Evolutionary conservation across 2,888 invertebrate genomes (phyloP).

Genomic region (Nephrotoma flavescens): DNA sequence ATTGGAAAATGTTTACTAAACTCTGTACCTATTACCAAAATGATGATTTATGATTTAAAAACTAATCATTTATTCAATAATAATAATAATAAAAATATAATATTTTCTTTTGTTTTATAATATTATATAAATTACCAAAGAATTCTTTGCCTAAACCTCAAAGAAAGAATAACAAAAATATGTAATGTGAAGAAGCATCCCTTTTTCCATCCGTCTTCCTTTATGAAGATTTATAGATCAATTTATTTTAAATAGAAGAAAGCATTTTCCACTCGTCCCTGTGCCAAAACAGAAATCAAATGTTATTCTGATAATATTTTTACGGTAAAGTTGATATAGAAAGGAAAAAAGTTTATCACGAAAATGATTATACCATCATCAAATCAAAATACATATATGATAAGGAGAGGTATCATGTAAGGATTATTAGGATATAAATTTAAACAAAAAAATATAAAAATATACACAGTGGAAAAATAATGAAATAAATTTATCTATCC

Average conservation of each 20-base stretch:
- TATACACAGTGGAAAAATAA: neutral
- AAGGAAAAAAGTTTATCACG: neutral
- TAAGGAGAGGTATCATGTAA: conserved; percentile 12
- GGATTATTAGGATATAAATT: conserved; percentile 10
- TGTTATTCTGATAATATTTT: neutral
- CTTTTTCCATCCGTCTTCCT: neutral
- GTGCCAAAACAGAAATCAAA: neutral
- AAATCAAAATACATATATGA: conserved; percentile 12
- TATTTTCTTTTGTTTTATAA: neutral
- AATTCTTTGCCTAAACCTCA: neutral
- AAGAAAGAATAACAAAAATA: neutral
- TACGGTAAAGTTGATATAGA: neutral
- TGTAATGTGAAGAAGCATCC: neutral
- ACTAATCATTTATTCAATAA: neutral
- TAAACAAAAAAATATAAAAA: neutral
- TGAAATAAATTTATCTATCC: neutral
- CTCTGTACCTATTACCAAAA: neutral
- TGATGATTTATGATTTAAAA: neutral
- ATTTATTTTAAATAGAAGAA: neutral
- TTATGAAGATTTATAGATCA: neutral
- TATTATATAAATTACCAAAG: neutral
- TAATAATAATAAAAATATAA: neutral
- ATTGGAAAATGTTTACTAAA: neutral
- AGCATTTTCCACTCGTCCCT: neutral
- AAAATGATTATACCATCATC: conserved; percentile 10